phyloP scores from a whole-genome alignment of 2,113 vertebrate species.

The Zosterops hypoxanthus region DNA sequence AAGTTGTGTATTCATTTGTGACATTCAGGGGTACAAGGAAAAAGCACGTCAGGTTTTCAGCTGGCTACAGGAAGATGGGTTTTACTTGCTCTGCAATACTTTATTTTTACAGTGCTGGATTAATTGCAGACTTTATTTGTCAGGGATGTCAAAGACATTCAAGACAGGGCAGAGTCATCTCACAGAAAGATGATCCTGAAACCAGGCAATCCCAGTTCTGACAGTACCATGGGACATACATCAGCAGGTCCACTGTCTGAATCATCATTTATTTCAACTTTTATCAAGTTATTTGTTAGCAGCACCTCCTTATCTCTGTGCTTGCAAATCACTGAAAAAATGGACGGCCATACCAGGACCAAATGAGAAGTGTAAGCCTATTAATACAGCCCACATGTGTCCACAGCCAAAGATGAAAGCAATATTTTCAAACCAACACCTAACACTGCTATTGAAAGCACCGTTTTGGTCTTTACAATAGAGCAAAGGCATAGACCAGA shows the following conservation, averaged over 20 bases:
- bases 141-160: background rate
- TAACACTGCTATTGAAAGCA: background rate
- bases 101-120: background rate
- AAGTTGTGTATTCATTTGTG: background rate
- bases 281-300: background rate
- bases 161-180: background rate
- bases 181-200: background rate
- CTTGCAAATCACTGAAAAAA: background rate
- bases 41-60: constrained; percentile 38
- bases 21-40: constrained; percentile 31
- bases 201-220: background rate
- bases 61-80: background rate
- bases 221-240: background rate
- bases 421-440: background rate
- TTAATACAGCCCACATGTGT: background rate
- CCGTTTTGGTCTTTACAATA: background rate
- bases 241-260: background rate
- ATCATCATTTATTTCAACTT: background rate
- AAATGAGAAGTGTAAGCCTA: background rate
- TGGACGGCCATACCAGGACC: background rate
- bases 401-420: background rate
- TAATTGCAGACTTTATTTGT: background rate
- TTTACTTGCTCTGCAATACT: constrained; percentile 1
- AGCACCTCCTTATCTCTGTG: background rate
- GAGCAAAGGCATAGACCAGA: background rate